phyloP scores from a whole-genome alignment of 2,888 invertebrate genomes.

The Xestia c-nigrum region DNA sequence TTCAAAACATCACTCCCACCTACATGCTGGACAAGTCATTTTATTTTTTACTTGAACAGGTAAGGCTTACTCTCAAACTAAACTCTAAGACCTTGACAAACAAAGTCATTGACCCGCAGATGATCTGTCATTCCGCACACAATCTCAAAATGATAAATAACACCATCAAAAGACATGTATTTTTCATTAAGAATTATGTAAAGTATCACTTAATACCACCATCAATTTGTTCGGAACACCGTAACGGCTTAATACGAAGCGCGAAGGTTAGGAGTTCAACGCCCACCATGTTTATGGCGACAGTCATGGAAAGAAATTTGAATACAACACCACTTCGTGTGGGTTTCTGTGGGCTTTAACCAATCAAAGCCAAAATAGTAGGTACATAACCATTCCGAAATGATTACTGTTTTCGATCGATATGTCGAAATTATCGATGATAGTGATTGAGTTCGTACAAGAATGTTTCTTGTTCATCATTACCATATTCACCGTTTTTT shows the following conservation, averaged over 20 bases:
- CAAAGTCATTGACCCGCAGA: conserved; percentile 15
- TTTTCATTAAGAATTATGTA: conserved; percentile 44
- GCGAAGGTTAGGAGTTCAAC: conserved; percentile 39
- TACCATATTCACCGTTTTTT: no score
- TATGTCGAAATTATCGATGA: conserved; percentile 7
- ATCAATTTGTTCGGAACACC: conserved; percentile 32
- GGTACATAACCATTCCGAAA: not conserved
- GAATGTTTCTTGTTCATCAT: not conserved
- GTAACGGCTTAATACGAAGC: conserved; percentile 23
- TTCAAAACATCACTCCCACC: not conserved
- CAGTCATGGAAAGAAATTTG: conserved; percentile 10
- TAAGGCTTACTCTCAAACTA: not conserved
- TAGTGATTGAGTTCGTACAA: not conserved
- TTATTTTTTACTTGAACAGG: not conserved
- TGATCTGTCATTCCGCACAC: not conserved
- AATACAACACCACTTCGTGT: conserved; percentile 25
- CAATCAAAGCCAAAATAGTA: not conserved
- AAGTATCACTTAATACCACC: conserved; percentile 35
- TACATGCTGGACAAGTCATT: no score
- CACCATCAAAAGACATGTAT: conserved; percentile 12
- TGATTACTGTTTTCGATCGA: not conserved
- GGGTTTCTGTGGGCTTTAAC: conserved; percentile 27
- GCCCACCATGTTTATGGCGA: conserved; percentile 33
- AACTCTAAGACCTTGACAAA: conserved; percentile 5
- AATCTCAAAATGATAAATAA: conserved; percentile 23